Base-by-base conservation (phyloP, 2,113 vertebrate genomes). In the Aphelocoma coerulescens region DNA sequence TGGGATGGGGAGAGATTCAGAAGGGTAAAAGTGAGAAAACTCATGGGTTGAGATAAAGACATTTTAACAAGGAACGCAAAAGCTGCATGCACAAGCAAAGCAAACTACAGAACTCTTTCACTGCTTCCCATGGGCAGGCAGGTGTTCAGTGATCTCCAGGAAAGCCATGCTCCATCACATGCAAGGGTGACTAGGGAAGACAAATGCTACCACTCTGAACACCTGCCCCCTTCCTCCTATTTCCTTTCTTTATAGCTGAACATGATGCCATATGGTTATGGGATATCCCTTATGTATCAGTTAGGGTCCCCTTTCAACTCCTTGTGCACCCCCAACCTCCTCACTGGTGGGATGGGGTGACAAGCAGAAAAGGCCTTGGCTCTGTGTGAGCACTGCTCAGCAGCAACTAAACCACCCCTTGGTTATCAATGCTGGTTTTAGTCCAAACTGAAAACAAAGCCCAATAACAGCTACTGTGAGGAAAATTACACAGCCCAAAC, bases 331-430 rank as follows among this genome's bases (percentile, higher is more conserved):
- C 8, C 3, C 59, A 67, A 17, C 8, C 17, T 55, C 18, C 22
- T 55, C 0, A 0, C 12, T 67, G 13, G 24, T 37, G 54, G 74
- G 33, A 13, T 43, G 39, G 28, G 4, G 7, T 27, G n/a, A 62
- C 15, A 9, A 14, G 7, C 26, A 68, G 46, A 55, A 67, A 61
- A 43, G n/a, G 11, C 41, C 22, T 48, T 74, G 61, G 9, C 26
- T 52, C 37, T 55, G 13, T 32, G 39, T 35, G 35, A 74, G 61
- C 11, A 7, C 22, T 49, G 54, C 48, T 49, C 19, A 80, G 18
- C 21, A 68, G 20, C 35, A 49, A 17, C 12, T 22, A 17, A 67
- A 54, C 26, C 21, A 48, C 11, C 26, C 54, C 6, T 35, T 46
- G 46, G 9, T 28, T 48, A 28, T 55, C 61, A 74, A 2, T 23